These are phyloP conservation scores for Drosophila glabriapex DNA, from an alignment of 2,888 invertebrate species.

Conservation along the genomic window DNA sequence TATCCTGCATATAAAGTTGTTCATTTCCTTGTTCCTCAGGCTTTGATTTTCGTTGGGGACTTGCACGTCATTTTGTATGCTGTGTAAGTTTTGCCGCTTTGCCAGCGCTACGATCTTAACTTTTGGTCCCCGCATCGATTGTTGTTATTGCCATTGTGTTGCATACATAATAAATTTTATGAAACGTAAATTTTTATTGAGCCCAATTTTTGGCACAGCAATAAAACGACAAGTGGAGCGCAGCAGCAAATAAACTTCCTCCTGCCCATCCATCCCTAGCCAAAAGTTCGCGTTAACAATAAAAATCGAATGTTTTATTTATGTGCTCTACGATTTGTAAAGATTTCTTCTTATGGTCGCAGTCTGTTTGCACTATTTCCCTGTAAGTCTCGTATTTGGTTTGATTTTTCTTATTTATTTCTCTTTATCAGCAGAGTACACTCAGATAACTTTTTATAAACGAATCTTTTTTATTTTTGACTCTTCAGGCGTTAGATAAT, in stretches of 20 bases:
- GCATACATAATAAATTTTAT: conserved; percentile 82
- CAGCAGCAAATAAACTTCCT: conserved; percentile 38
- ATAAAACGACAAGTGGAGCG: conserved; percentile 64
- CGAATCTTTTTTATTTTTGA: neutral
- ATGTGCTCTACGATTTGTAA: conserved; percentile 60
- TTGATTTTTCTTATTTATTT: conserved; percentile 20
- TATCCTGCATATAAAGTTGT: conserved; percentile 79
- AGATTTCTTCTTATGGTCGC: conserved; percentile 30
- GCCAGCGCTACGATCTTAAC: conserved; percentile 31
- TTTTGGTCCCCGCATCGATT: conserved; percentile 45
- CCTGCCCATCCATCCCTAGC: neutral
- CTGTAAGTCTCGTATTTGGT: neutral
- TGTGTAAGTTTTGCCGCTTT: conserved; percentile 46
- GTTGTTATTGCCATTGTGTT: conserved; percentile 65
- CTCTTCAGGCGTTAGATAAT: neutral
- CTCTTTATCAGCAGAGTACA: conserved; percentile 15
- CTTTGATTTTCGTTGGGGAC: conserved; percentile 45
- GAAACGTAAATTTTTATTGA: conserved; percentile 81
- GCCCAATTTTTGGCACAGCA: conserved; percentile 74
- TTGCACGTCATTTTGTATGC: conserved; percentile 49
- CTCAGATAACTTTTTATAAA: neutral
- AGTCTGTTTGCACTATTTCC: conserved; percentile 6
- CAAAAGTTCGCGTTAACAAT: conserved; percentile 53
- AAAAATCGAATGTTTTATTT: conserved; percentile 74
- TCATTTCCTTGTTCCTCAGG: conserved; percentile 63